These are phyloP conservation scores for Isurus oxyrinchus DNA, from an alignment of 2,113 vertebrate species.

Conservation along the genomic window DNA sequence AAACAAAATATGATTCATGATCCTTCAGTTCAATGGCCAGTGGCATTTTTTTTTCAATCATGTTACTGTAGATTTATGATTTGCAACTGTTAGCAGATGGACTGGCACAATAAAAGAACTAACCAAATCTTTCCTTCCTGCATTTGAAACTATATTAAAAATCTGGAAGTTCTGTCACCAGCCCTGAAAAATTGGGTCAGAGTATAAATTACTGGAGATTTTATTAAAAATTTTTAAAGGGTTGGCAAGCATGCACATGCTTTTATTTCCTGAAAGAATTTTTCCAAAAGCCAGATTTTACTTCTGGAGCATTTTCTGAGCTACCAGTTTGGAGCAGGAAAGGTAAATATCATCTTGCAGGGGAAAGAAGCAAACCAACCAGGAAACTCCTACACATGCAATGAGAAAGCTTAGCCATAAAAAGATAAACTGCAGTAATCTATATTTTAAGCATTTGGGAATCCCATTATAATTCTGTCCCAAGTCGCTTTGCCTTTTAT, in stretches of 20 bases:
- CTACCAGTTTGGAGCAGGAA: slow-evolving; percentile 10
- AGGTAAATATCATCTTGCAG: slow-evolving; percentile 3
- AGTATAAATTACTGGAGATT: slow-evolving; percentile 9
- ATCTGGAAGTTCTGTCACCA: background rate
- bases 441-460: background rate
- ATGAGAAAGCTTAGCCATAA: too few species aligned
- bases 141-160: background rate
- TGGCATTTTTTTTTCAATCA: background rate
- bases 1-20: background rate
- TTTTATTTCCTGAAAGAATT: background rate
- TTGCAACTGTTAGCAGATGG: background rate
- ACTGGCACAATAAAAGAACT: background rate
- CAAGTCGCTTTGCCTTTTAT: background rate
- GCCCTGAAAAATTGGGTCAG: background rate
- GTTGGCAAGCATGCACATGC: background rate
- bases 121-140: background rate
- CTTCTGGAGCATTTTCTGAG: background rate
- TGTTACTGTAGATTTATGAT: background rate
- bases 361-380: background rate
- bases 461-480: background rate
- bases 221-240: background rate
- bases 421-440: background rate
- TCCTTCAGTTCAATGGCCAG: background rate
- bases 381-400: background rate
- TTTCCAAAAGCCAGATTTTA: slow-evolving; percentile 29